phyloP scores from a whole-genome alignment of 2,797 vertebrate genomes.

The Lutjanus campechanus region DNA sequence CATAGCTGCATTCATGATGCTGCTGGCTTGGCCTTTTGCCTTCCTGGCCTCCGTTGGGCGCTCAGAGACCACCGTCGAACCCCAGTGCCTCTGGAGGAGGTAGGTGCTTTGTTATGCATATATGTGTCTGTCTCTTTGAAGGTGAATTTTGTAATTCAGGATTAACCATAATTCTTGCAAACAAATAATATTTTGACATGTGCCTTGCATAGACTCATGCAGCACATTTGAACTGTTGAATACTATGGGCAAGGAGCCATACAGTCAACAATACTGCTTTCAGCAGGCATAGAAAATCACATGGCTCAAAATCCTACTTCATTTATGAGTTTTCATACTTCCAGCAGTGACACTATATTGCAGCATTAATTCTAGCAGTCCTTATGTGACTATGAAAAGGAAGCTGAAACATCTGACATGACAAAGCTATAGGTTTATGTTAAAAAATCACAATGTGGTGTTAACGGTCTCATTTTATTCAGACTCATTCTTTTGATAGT shows the following conservation, averaged over 20 bases:
- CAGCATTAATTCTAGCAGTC: not conserved
- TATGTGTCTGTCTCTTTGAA: not conserved
- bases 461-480: not conserved
- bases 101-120: conserved; percentile 77
- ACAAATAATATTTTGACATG: not conserved
- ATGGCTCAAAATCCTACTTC: not conserved
- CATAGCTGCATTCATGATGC: conserved; percentile 96
- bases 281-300: not conserved
- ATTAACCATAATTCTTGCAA: not conserved
- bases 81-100: conserved; percentile 95
- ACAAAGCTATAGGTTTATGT: not conserved
- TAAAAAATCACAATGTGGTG: not conserved
- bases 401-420: not conserved
- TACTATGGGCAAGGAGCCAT: not conserved
- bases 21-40: conserved; percentile 97
- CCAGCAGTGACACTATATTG: not conserved
- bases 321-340: not conserved
- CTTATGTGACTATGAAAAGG: not conserved
- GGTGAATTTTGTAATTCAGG: not conserved
- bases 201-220: no score
- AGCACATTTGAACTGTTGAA: not conserved
- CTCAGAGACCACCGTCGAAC: conserved; percentile 88
- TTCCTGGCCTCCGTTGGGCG: conserved; percentile 92
- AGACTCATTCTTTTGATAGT: not conserved
- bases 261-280: not conserved